A percentile compares a stretch with the other conserved stretches of the same genome.
These are phyloP conservation scores for Gymnocypris eckloni DNA, from an alignment of 2,797 vertebrate species.

Conservation along the genomic window DNA sequence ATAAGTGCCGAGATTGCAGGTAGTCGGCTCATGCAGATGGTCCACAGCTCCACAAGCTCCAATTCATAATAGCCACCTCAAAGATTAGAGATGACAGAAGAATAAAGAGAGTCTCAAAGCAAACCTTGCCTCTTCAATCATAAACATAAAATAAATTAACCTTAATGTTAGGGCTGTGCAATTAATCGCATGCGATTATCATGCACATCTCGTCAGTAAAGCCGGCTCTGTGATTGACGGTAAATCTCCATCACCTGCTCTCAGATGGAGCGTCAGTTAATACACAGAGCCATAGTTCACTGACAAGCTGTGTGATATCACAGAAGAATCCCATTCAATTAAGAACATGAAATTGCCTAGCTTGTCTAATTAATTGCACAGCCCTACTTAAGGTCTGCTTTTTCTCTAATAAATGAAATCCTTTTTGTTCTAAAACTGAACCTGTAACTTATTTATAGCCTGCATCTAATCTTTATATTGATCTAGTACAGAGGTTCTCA, in stretches of 20 bases:
- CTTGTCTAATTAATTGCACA: too few species aligned
- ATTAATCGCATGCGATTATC: too few species aligned
- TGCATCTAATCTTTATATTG: not conserved
- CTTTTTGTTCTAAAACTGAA: slow-evolving; percentile 11
- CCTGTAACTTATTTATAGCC: not conserved
- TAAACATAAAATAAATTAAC: not conserved
- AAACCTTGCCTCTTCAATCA: slow-evolving; percentile 10
- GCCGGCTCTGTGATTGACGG: too few species aligned
- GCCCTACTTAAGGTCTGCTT: not conserved
- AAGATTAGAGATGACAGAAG: not conserved
- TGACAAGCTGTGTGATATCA: too few species aligned
- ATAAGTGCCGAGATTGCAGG: slow-evolving; percentile 26
- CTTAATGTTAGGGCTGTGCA: not conserved
- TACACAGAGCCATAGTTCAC: too few species aligned
- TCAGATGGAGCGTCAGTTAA: too few species aligned
- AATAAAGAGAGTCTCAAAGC: not conserved
- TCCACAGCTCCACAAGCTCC: slow-evolving; percentile 5
- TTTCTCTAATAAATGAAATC: not conserved
- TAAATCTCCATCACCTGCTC: too few species aligned
- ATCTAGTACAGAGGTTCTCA: too few species aligned
- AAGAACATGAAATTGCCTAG: too few species aligned
- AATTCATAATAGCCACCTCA: slow-evolving; percentile 18
- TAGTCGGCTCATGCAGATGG: slow-evolving; percentile 25
- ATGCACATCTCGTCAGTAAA: too few species aligned
- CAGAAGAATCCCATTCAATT: too few species aligned